Conservation (phyloP, 2,888 invertebrate species). For the Hydrotaea cyrtoneurina region DNA sequence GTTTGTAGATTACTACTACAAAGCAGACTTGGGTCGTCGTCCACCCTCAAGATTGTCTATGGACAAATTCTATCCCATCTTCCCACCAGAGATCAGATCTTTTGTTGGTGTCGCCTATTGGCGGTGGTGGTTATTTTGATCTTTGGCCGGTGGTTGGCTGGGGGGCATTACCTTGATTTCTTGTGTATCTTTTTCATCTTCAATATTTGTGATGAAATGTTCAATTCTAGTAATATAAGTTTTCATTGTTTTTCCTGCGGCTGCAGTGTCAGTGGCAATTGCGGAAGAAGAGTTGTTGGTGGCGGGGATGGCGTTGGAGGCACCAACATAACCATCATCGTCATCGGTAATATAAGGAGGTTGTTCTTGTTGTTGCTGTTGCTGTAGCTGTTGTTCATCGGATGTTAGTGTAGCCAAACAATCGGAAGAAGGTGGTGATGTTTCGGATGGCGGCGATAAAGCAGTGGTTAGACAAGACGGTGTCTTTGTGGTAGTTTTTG, state of each 20-base stretch:
- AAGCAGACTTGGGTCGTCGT: too few species aligned
- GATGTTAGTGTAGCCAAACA: slow-evolving; percentile 40
- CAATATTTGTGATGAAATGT: slow-evolving; percentile 45
- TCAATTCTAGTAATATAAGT: slow-evolving; percentile 47
- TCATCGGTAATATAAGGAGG: background rate
- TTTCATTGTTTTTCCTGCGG: background rate
- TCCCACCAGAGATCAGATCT: too few species aligned
- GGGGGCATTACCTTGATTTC: slow-evolving; percentile 46
- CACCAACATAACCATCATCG: background rate
- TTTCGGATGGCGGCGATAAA: background rate
- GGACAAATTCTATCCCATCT: too few species aligned
- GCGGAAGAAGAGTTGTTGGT: slow-evolving; percentile 26
- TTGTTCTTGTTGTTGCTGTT: slow-evolving; percentile 43
- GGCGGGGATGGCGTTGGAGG: background rate
- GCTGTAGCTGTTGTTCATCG: slow-evolving; percentile 33
- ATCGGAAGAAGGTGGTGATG: slow-evolving; percentile 4
- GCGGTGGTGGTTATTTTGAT: background rate
- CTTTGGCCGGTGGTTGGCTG: background rate
- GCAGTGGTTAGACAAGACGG: slow-evolving; percentile 32
- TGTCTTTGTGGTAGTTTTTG: slow-evolving; percentile 55
- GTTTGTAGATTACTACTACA: too few species aligned
- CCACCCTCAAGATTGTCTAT: too few species aligned
- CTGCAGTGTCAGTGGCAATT: background rate
- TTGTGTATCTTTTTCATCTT: slow-evolving; percentile 46
- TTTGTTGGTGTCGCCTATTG: too few species aligned